These are phyloP conservation scores for Sesia bembeciformis DNA, from an alignment of 2,888 invertebrate genomes.

Conservation along the genomic window DNA sequence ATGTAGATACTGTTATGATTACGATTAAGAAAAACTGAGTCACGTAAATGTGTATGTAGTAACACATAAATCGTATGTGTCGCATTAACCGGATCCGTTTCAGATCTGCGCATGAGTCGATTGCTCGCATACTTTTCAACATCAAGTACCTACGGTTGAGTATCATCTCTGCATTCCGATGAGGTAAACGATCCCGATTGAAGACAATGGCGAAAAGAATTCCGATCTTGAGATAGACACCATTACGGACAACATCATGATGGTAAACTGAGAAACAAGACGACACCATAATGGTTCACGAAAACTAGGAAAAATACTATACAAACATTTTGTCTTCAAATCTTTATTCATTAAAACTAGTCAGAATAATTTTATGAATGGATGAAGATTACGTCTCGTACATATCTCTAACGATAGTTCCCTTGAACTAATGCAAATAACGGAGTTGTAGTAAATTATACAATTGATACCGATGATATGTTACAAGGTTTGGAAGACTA, in stretches of 20 bases:
- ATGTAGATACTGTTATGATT: not conserved
- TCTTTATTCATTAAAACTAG: no score
- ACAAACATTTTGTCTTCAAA: no score
- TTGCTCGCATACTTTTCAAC: conserved; percentile 5
- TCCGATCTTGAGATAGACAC: not conserved
- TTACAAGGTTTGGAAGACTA: no score
- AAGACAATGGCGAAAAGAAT: not conserved
- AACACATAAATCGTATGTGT: not conserved
- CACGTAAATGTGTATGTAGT: not conserved
- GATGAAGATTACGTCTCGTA: not conserved
- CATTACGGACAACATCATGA: not conserved
- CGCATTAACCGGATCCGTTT: conserved; percentile 7
- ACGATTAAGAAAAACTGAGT: not conserved
- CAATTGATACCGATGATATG: no score
- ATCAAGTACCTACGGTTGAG: not conserved
- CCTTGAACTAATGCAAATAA: not conserved
- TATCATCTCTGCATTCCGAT: conserved; percentile 1
- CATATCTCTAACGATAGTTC: not conserved
- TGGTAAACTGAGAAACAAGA: no score
- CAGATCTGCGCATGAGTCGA: conserved; percentile 3
- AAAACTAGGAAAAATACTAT: no score
- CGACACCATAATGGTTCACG: no score
- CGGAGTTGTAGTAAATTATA: no score
- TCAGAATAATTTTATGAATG: not conserved
- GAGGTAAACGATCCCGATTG: not conserved